phyloP scores from a whole-genome alignment of 1,140 invertebrate genomes.

The Dendroctonus valens region DNA sequence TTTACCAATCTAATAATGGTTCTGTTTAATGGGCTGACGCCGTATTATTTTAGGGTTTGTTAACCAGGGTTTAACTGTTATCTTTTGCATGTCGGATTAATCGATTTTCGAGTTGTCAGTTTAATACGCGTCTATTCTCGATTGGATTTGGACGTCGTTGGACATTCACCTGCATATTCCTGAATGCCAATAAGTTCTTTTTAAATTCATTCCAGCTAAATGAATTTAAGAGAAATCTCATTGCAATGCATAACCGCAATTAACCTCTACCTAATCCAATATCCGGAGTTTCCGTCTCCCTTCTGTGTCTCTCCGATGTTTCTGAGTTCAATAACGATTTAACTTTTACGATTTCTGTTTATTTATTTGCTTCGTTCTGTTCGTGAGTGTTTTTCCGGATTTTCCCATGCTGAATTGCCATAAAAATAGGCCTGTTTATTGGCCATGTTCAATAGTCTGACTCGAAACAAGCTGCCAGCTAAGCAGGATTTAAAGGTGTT shows the following conservation, averaged over 20 bases:
- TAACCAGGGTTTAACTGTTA: constrained; percentile 1
- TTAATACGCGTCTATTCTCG: neutral
- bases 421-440: no score
- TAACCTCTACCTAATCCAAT: neutral
- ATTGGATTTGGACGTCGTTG: neutral
- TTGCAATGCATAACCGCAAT: neutral
- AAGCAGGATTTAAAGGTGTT: no score
- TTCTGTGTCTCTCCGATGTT: no score
- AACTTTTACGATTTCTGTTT: no score
- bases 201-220: neutral
- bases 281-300: no score
- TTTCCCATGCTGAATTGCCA: no score
- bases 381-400: no score
- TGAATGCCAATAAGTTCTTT: neutral
- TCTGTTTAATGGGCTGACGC: constrained; percentile 11
- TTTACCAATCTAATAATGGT: constrained; percentile 15
- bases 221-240: neutral
- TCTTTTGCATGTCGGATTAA: neutral
- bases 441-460: no score
- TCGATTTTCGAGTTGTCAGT: neutral
- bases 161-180: neutral
- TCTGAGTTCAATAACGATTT: no score
- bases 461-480: no score
- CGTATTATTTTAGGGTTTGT: neutral
- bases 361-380: no score